Base-by-base conservation (phyloP, 2,888 invertebrate species). In the Epinotia demarniana region DNA sequence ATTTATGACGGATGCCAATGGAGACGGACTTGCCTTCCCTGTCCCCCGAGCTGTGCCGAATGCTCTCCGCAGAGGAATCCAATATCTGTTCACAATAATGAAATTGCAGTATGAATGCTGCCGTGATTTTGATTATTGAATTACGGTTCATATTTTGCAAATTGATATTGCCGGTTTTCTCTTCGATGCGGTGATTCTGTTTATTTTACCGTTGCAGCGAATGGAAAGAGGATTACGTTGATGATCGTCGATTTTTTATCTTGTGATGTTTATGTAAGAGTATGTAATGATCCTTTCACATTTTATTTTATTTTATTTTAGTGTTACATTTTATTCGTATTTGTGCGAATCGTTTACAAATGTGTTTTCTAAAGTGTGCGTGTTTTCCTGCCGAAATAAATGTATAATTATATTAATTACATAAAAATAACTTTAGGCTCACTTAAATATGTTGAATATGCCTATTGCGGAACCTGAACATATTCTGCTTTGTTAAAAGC, bases 41-140 rank as follows among this genome's bases (percentile, higher is more conserved):
- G 84, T 87, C 89, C 89, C 87, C 78, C 78, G 89, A 85, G 89
- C 85, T 84, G 84, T 83, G 82, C 85, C 80, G 84, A 88, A 88
- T 87, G 86, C 86, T 86, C 84, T 88, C 84, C 86, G 82, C 85
- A 82, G 86, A 86, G 87, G 82, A 87, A 91, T 90, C 85, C 89
- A 90, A 91, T 91, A 90, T 90, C 89, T 82, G 86, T 86, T 85
- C 84, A 85, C 88, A 84, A 84, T 92, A 92, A 92, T 92, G 89
- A 90, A 91, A 92, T 91, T 92, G 90, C 89, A 92, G 83, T 88
- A 85, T 85, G 88, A 89, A 89, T 89, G 88, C 89, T 88, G 88
- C 88, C 86, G 87, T 91, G 91, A 90, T 92, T 91, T 88, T 86
- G 86, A 87, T 90, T 91, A 92, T 91, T 91, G 87, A 89, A 90